Evolutionary conservation across 2,888 invertebrate genomes (phyloP).

Genomic region (Venustoraphidia nigricollis): DNA sequence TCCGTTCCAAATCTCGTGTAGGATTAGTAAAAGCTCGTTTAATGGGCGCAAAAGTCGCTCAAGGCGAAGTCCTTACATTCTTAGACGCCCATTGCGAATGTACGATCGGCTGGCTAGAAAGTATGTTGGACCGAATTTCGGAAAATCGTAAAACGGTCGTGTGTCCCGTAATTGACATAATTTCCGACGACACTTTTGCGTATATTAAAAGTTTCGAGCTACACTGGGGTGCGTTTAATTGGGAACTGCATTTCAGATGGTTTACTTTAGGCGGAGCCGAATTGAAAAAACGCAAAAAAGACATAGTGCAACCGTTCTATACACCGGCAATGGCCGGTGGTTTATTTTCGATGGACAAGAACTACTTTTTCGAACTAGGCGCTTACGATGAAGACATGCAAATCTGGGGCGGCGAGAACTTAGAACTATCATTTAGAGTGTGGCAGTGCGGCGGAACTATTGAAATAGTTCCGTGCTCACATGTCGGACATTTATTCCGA

Average conservation of each 20-base stretch:
- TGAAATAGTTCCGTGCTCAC: conserved; percentile 83
- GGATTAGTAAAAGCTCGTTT: conserved; percentile 74
- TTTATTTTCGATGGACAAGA: conserved; percentile 73
- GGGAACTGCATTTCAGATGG: conserved; percentile 90
- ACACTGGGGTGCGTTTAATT: conserved; percentile 97
- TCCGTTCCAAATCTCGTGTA: conserved; percentile 48
- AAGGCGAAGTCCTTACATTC: conserved; percentile 70
- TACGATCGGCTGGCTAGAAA: conserved; percentile 52
- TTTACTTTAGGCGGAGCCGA: conserved; percentile 56
- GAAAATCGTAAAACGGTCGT: conserved; percentile 49
- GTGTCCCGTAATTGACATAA: conserved; percentile 83
- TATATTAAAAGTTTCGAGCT: conserved; percentile 90
- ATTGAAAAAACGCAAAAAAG: conserved; percentile 40
- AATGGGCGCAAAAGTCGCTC: conserved; percentile 54
- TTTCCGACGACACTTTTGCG: conserved; percentile 90
- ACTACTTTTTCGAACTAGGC: conserved; percentile 77
- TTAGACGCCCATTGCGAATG: conserved; percentile 92
- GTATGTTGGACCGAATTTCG: conserved; percentile 34
- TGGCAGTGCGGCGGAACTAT: conserved; percentile 91
- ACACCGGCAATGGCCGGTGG: conserved; percentile 93
- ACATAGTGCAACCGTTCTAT: conserved; percentile 51
- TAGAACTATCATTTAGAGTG: conserved; percentile 90
- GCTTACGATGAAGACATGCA: conserved; percentile 56
- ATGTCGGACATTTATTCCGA: conserved; percentile 86
- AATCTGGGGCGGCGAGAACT: conserved; percentile 97